A percentile compares a stretch with the other conserved stretches of the same genome.
phyloP scores from a whole-genome alignment of 2,888 invertebrate species.

The Nebria salina region DNA sequence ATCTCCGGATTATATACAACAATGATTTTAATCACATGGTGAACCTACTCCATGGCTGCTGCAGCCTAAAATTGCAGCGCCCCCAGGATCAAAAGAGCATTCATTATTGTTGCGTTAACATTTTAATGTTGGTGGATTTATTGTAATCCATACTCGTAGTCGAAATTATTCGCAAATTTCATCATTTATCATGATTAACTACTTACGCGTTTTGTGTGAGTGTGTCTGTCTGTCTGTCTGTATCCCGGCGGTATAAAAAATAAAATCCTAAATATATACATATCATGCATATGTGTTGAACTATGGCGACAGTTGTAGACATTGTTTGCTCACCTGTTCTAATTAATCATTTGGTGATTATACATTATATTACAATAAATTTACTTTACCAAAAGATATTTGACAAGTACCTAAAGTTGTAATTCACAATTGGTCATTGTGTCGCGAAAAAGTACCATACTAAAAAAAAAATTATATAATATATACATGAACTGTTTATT shows the following conservation, averaged over 20 bases:
- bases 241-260: background rate
- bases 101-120: conserved; percentile 17
- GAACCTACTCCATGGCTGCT: background rate
- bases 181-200: conserved; percentile 31
- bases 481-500: no score
- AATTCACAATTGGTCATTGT: no score
- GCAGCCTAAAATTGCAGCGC: background rate
- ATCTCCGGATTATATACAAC: conserved; percentile 12
- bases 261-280: background rate
- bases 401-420: no score
- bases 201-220: conserved; percentile 3
- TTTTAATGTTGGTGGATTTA: conserved; percentile 27
- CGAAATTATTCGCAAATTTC: conserved; percentile 26
- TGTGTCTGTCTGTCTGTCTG: conserved; percentile 10
- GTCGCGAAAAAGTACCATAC: no score
- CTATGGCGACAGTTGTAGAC: background rate
- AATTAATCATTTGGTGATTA: conserved; percentile 9
- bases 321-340: conserved; percentile 13
- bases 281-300: background rate
- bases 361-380: background rate
- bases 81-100: conserved; percentile 19
- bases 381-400: background rate
- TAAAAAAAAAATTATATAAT: no score
- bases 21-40: conserved; percentile 14
- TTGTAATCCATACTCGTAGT: conserved; percentile 20